phyloP scores from a whole-genome alignment of 2,113 vertebrate genomes.

The Gymnogyps californianus region DNA sequence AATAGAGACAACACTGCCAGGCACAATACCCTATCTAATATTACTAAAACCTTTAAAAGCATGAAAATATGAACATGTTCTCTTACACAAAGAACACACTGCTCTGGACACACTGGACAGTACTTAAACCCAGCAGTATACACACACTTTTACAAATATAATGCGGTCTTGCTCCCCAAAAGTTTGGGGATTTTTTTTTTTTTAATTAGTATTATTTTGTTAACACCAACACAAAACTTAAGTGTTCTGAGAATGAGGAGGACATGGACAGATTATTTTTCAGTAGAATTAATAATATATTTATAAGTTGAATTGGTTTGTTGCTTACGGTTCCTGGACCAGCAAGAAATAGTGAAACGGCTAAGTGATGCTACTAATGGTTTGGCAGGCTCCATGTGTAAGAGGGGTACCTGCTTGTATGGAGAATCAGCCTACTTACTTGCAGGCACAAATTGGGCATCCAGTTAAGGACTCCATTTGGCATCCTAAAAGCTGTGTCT shows the following conservation, averaged over 20 bases:
- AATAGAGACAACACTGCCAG: not conserved
- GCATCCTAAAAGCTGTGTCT: not conserved
- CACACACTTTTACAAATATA: not conserved
- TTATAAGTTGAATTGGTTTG: not conserved
- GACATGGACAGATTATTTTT: not conserved
- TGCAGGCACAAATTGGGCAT: not conserved
- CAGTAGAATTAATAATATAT: not conserved
- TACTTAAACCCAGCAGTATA: not conserved
- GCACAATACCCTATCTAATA: not conserved
- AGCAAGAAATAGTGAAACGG: not conserved
- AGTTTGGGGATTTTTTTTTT: not conserved
- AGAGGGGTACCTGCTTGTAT: not conserved
- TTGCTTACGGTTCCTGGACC: not conserved
- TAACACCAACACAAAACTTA: not conserved
- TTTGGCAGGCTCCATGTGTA: not conserved
- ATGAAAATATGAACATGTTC: not conserved
- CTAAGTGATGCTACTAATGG: not conserved
- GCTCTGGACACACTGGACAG: not conserved
- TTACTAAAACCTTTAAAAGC: not conserved
- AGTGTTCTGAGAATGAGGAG: not conserved
- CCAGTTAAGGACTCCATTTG: not conserved
- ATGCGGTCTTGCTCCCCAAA: not conserved
- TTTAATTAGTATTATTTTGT: not conserved
- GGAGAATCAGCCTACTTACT: not conserved
- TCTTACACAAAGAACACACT: not conserved